Conservation (phyloP, 2,888 invertebrate species). For the Pyrrhia umbra region DNA sequence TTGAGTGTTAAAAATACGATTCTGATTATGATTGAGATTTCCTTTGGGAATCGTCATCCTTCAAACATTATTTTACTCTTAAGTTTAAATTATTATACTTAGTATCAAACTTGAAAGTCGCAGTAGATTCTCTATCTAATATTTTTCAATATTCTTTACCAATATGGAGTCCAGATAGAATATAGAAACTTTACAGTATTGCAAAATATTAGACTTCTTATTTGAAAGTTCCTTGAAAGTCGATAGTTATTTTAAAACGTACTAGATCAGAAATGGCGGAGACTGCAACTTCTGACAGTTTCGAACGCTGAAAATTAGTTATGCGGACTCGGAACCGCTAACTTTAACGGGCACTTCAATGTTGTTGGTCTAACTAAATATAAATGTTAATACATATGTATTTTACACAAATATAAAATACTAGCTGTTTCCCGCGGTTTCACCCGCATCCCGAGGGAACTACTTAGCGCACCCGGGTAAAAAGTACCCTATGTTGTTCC, state of each 20-base stretch:
- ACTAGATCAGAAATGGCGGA: constrained; percentile 9
- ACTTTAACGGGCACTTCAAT: constrained; percentile 55
- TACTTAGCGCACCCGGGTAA: too few species aligned
- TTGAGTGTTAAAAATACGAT: constrained; percentile 1
- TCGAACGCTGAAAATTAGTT: constrained; percentile 49
- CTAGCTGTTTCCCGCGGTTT: too few species aligned
- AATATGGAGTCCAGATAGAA: not conserved
- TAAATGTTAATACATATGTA: not conserved
- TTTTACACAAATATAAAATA: not conserved
- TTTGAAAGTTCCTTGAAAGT: constrained; percentile 20
- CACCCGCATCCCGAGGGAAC: too few species aligned
- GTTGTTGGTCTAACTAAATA: constrained; percentile 32
- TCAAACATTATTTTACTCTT: too few species aligned
- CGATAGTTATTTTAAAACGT: constrained; percentile 27
- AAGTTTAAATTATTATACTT: too few species aligned
- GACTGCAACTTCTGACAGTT: constrained; percentile 37
- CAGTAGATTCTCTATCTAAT: not conserved
- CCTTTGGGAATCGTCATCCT: too few species aligned
- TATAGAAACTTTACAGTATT: not conserved
- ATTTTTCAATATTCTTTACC: not conserved
- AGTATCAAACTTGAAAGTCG: not conserved
- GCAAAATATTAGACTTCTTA: not conserved
- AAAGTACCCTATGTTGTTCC: too few species aligned
- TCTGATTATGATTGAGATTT: not conserved
- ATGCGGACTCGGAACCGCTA: constrained; percentile 46